phyloP scores from a whole-genome alignment of 2,888 invertebrate species.

The Drosophila affinis region DNA sequence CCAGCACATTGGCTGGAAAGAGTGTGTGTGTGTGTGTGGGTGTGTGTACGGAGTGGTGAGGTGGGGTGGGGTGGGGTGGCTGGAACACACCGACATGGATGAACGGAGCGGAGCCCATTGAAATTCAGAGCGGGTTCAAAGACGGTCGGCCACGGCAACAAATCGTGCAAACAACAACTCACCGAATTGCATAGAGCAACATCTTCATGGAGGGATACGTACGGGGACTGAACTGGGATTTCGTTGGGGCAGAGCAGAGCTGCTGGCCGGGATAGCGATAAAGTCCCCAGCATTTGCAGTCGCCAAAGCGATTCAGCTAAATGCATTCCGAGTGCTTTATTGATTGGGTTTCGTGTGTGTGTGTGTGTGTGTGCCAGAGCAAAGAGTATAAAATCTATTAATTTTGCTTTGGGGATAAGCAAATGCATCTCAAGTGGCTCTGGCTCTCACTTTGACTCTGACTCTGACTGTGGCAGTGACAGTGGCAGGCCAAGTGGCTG shows the following conservation, averaged over 20 bases:
- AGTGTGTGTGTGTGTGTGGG: constrained; percentile 8
- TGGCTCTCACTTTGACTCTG: not conserved
- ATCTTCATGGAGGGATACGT: constrained; percentile 43
- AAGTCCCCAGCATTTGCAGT: constrained; percentile 42
- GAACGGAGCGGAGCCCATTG: constrained; percentile 53
- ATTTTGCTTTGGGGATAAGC: constrained; percentile 59
- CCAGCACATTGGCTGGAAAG: constrained; percentile 49
- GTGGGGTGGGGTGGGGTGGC: not conserved
- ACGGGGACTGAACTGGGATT: not conserved
- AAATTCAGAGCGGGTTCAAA: constrained; percentile 70
- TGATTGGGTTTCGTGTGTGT: constrained; percentile 52
- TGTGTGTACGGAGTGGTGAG: not conserved
- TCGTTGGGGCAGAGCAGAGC: not conserved
- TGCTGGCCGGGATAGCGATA: constrained; percentile 31
- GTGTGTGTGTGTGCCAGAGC: constrained; percentile 2
- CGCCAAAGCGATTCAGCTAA: constrained; percentile 70
- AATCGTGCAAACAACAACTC: constrained; percentile 74
- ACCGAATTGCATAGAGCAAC: constrained; percentile 60
- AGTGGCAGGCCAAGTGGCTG: constrained; percentile 21
- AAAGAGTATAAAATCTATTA: constrained; percentile 61
- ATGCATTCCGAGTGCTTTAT: constrained; percentile 73
- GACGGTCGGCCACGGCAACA: constrained; percentile 69
- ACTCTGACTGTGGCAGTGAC: not conserved
- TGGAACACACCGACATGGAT: constrained; percentile 29
- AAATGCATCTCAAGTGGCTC: constrained; percentile 58